These are phyloP conservation scores for Willisornis vidua DNA, from an alignment of 2,113 vertebrate genomes.

Conservation along the genomic window DNA sequence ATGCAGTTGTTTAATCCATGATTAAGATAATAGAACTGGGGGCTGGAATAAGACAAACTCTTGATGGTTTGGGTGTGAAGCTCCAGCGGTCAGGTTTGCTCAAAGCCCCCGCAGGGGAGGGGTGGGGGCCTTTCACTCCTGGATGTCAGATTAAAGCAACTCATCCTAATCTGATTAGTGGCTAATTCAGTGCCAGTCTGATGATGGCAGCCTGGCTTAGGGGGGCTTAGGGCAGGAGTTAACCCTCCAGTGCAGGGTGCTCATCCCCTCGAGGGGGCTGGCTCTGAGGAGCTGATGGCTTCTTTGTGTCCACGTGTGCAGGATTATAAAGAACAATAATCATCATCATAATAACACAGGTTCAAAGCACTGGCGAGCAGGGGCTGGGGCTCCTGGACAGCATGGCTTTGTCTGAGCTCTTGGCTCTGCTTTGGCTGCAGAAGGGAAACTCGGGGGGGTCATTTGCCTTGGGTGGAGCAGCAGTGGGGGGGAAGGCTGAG, in stretches of 20 bases:
- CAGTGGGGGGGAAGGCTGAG: background rate
- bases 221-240: conserved; percentile 10
- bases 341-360: background rate
- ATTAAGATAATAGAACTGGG: conserved; percentile 49
- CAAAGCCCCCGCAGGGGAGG: background rate
- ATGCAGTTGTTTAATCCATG: background rate
- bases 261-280: background rate
- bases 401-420: background rate
- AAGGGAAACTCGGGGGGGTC: background rate
- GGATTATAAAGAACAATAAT: background rate
- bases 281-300: background rate
- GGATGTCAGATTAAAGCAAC: conserved; percentile 68
- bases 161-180: conserved; percentile 74
- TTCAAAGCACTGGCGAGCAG: background rate
- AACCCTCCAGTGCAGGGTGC: background rate
- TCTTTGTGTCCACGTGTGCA: background rate
- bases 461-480: background rate
- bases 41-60: conserved; percentile 33
- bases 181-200: conserved; percentile 50
- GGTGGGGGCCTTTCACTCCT: conserved; percentile 5
- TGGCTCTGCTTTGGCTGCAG: background rate
- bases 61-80: background rate
- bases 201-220: conserved; percentile 4
- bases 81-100: background rate
- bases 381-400: background rate